These are phyloP conservation scores for Caracal caracal DNA, from an alignment of 2,113 vertebrate species.

Conservation along the genomic window DNA sequence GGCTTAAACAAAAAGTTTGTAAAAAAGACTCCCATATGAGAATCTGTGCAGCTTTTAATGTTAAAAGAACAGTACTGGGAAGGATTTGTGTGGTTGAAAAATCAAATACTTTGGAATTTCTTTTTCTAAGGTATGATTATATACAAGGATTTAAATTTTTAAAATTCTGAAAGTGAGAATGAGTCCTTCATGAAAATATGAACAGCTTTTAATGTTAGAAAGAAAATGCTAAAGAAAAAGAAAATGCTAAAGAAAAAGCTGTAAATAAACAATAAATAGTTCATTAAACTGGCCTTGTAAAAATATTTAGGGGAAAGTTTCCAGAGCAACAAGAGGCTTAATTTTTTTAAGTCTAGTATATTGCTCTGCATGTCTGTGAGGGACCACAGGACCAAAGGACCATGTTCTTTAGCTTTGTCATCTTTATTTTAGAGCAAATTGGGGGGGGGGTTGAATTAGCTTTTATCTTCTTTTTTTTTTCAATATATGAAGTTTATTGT, in stretches of 20 bases:
- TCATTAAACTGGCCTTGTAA: not conserved
- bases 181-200: not conserved
- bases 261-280: not conserved
- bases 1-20: not conserved
- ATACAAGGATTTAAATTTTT: not conserved
- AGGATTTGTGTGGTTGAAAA: not conserved
- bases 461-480: conserved; percentile 13
- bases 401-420: not conserved
- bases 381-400: not conserved
- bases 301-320: not conserved
- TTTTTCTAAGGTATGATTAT: conserved; percentile 10
- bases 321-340: not conserved
- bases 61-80: not conserved
- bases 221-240: not conserved
- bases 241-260: not conserved
- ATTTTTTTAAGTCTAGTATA: not conserved
- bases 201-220: not conserved
- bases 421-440: not conserved
- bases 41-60: not conserved
- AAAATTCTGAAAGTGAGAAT: conserved; percentile 7
- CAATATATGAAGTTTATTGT: too few species aligned
- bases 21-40: not conserved
- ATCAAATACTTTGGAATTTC: not conserved
- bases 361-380: not conserved
- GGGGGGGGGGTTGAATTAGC: not conserved